Evolutionary conservation across 1,140 invertebrate genomes (phyloP), one percentile per base, ranked within the genome.

Genomic region (Sipha flava): DNA sequence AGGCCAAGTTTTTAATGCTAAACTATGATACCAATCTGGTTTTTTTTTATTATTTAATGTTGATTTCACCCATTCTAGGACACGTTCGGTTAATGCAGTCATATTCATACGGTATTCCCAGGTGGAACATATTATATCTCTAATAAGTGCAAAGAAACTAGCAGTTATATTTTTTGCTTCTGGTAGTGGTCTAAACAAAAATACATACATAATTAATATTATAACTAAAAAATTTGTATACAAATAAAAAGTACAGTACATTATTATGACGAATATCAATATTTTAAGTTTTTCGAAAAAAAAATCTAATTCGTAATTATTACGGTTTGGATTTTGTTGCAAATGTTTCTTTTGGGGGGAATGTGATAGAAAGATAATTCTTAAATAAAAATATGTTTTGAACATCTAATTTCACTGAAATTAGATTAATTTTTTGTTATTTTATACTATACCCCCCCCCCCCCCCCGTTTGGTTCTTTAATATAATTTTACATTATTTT

Each of bases 81-180:
- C 88, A 62, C 92, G 88, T 29, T 92, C 90, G 83, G 93, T 92
- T 81, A 97, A 85, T 83, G 93, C 90, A 2, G 87, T 85, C 45
- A 91, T 88, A 26, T 90, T 91, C 85, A 95, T 92, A 16, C 93
- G 87, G 84, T 94, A 93, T 80, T 94, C 91, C 1, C 90, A 88
- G n/a, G 93, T 92, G 0, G 93, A 92, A 43, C 92, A 92, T 77
- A 95, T 92, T 57, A 94, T 88, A 83, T 95, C 94, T 2, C 94
- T 86, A 16, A 95, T 87, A 31, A 95, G 85, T 0, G 93, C 93
- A 84, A 96, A 91, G 86, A 94, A 95, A 84, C 91, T 93, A 0
- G 90, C 88, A 0, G 92, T 93, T 64, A 92, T 92, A 85, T 92
- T 90, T 87, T 87, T 92, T 80, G 89, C 83, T 83, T 88, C 88